phyloP scores from a whole-genome alignment of 2,113 vertebrate species.

The Aptenodytes patagonicus region DNA sequence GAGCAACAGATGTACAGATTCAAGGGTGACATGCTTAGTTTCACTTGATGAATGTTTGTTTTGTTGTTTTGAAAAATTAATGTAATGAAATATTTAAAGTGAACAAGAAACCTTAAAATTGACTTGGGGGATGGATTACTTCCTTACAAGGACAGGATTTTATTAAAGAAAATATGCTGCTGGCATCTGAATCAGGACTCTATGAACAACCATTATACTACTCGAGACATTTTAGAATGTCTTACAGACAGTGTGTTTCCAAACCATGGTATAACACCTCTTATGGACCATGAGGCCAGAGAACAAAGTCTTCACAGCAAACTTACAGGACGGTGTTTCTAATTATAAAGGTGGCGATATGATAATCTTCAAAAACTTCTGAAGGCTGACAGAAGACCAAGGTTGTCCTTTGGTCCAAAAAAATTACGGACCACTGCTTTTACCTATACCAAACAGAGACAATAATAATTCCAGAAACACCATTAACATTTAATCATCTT shows the following conservation, averaged over 20 bases:
- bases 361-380: neutral
- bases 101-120: constrained; percentile 72
- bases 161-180: constrained; percentile 18
- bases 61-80: constrained; percentile 80
- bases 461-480: neutral
- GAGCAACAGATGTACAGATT: constrained; percentile 75
- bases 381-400: neutral
- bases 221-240: neutral
- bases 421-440: neutral
- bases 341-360: neutral
- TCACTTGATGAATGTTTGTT: constrained; percentile 82
- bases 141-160: constrained; percentile 24
- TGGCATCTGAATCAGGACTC: constrained; percentile 29
- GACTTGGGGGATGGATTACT: constrained; percentile 54
- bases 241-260: neutral
- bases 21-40: constrained; percentile 78
- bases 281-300: neutral
- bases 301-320: neutral
- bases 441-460: neutral
- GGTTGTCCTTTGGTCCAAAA: neutral
- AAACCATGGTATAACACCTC: neutral
- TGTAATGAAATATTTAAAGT: constrained; percentile 80
- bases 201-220: neutral
- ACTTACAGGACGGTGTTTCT: neutral
- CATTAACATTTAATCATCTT: neutral